Conservation (phyloP, 92 coral and sea anemone species). For the Heliopora coerulea region DNA sequence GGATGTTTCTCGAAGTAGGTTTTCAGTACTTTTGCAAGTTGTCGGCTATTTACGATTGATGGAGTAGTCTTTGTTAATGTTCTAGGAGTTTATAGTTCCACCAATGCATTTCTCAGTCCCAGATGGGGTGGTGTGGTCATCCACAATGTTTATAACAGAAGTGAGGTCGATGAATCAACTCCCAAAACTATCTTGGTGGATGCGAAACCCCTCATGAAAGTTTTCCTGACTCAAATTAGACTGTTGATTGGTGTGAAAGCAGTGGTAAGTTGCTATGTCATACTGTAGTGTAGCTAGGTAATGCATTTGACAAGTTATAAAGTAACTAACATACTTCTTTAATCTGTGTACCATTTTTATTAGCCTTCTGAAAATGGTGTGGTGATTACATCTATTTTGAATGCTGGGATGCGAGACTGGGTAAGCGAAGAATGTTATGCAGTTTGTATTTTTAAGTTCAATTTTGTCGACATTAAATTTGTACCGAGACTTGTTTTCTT, state of each 20-base stretch:
- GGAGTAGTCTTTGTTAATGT: neutral
- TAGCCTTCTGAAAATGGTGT: constrained; percentile 34
- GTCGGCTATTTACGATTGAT: too few species aligned
- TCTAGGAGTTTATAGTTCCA: constrained; percentile 60
- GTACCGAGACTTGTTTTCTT: too few species aligned
- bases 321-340: too few species aligned
- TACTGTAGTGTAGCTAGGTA: too few species aligned
- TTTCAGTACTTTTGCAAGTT: too few species aligned
- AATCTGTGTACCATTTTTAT: too few species aligned
- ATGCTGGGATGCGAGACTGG: constrained; percentile 48
- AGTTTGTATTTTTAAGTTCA: too few species aligned
- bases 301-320: too few species aligned
- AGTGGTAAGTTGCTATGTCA: constrained; percentile 71
- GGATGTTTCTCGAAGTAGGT: too few species aligned
- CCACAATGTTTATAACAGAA: constrained; percentile 58
- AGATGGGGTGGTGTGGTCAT: constrained; percentile 95
- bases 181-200: constrained; percentile 61
- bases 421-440: too few species aligned
- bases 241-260: constrained; percentile 70
- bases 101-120: constrained; percentile 95
- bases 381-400: constrained; percentile 20
- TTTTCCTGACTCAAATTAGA: constrained; percentile 77
- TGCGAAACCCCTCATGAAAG: constrained; percentile 61
- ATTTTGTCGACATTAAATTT: too few species aligned
- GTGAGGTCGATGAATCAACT: constrained; percentile 42